phyloP scores from a whole-genome alignment of 2,797 vertebrate species.

The Poeciliopsis paucimaculata region DNA sequence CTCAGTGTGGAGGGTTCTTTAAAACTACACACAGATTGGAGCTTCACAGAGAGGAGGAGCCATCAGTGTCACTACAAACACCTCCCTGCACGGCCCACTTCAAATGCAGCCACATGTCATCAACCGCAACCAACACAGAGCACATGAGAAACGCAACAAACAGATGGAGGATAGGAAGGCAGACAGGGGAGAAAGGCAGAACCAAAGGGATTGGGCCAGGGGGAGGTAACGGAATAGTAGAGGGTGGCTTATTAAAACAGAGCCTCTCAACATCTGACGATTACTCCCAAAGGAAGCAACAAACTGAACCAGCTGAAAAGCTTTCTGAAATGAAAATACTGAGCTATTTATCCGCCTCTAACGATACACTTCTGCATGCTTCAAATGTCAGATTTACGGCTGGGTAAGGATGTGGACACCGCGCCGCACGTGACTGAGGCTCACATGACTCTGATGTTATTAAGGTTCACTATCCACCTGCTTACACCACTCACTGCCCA shows the following conservation, averaged over 20 bases:
- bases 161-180: slow-evolving; percentile 67
- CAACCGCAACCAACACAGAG: slow-evolving; percentile 60
- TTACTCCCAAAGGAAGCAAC: slow-evolving; percentile 28
- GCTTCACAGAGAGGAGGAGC: slow-evolving; percentile 57
- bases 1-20: slow-evolving; percentile 22
- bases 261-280: slow-evolving; percentile 3
- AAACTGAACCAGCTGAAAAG: slow-evolving; percentile 47
- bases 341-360: slow-evolving; percentile 29
- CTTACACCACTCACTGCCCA: slow-evolving; percentile 54
- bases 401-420: slow-evolving; percentile 47
- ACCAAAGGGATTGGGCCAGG: slow-evolving; percentile 22
- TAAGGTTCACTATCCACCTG: slow-evolving; percentile 59
- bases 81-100: slow-evolving; percentile 67
- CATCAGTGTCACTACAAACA: slow-evolving; percentile 67
- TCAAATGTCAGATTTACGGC: slow-evolving; percentile 50
- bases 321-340: slow-evolving; percentile 39
- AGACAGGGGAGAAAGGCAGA: slow-evolving; percentile 32
- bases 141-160: slow-evolving; percentile 71
- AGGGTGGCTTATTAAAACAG: slow-evolving; percentile 32
- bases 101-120: slow-evolving; percentile 71
- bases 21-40: slow-evolving; percentile 39
- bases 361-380: slow-evolving; percentile 30
- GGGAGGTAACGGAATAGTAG: slow-evolving; percentile 16
- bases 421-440: slow-evolving; percentile 38
- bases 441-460: slow-evolving; percentile 54